Evolutionary conservation across 1,140 invertebrate species (phyloP).

Genomic region (Ectropis grisescens): DNA sequence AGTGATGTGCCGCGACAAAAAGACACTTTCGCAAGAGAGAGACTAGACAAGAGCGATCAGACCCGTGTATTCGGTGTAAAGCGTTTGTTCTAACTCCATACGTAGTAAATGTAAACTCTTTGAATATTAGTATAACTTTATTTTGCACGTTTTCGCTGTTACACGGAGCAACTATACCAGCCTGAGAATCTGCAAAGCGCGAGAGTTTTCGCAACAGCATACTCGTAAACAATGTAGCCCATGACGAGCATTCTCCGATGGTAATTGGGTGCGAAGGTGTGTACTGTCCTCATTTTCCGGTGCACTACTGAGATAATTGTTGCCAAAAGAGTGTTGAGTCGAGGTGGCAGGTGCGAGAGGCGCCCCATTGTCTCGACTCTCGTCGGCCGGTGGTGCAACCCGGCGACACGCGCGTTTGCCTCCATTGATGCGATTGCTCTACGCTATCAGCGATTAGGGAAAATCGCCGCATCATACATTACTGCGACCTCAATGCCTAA

Average conservation of each 20-base stretch:
- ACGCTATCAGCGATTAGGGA: slow-evolving; percentile 29
- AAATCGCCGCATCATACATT: slow-evolving; percentile 33
- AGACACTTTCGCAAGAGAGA: no score
- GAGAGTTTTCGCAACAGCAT: no score
- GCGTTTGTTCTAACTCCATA: no score
- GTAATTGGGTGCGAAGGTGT: slow-evolving; percentile 12
- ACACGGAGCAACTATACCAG: no score
- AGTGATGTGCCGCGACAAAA: no score
- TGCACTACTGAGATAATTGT: slow-evolving; percentile 29
- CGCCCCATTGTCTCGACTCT: slow-evolving; percentile 38
- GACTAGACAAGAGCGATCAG: no score
- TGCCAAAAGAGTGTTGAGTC: slow-evolving; percentile 33
- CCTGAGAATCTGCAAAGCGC: no score
- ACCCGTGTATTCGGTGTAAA: no score
- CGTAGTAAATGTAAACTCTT: no score
- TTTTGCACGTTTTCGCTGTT: no score
- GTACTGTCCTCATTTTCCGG: slow-evolving; percentile 28
- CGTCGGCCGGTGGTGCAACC: slow-evolving; percentile 46
- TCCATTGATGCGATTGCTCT: slow-evolving; percentile 39
- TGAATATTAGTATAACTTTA: no score
- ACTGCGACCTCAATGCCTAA: slow-evolving; percentile 49
- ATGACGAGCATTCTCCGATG: slow-evolving; percentile 2
- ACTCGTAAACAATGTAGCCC: no score
- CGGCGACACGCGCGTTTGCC: slow-evolving; percentile 59
- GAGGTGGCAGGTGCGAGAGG: slow-evolving; percentile 32